These are phyloP conservation scores for Nephrotoma appendiculata DNA, from an alignment of 2,888 invertebrate species.

Conservation along the genomic window DNA sequence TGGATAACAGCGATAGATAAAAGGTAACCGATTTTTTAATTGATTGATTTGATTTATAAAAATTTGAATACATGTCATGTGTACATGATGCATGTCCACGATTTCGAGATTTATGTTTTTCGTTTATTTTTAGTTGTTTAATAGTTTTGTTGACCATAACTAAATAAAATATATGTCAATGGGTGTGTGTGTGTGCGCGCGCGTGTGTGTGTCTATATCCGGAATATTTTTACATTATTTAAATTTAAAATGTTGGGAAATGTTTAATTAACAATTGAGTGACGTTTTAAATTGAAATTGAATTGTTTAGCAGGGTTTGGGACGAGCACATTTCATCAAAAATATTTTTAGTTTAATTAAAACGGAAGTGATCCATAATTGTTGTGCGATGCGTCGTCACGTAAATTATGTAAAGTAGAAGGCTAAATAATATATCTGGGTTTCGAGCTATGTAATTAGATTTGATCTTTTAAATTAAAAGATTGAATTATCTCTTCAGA, in stretches of 20 bases:
- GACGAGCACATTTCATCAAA: neutral
- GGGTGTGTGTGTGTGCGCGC: neutral
- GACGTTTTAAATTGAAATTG: neutral
- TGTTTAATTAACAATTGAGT: neutral
- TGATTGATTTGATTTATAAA: neutral
- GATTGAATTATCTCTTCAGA: no score
- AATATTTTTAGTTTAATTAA: neutral
- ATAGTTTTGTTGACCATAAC: neutral
- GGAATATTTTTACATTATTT: neutral
- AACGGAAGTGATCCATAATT: neutral
- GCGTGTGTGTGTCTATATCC: neutral
- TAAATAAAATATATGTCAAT: neutral
- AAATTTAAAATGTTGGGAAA: neutral
- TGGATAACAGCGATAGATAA: slow-evolving; percentile 2
- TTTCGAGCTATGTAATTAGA: no score
- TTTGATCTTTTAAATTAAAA: no score
- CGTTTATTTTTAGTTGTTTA: neutral
- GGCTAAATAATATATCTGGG: no score
- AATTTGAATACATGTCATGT: neutral
- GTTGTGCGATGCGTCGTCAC: neutral
- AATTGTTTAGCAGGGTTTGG: neutral
- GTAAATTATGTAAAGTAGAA: no score
- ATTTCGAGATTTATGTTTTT: neutral
- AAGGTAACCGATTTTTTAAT: neutral
- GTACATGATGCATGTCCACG: neutral